Evolutionary conservation across 1,140 invertebrate genomes (phyloP).

Genomic region (Drosophila pallidifrons): DNA sequence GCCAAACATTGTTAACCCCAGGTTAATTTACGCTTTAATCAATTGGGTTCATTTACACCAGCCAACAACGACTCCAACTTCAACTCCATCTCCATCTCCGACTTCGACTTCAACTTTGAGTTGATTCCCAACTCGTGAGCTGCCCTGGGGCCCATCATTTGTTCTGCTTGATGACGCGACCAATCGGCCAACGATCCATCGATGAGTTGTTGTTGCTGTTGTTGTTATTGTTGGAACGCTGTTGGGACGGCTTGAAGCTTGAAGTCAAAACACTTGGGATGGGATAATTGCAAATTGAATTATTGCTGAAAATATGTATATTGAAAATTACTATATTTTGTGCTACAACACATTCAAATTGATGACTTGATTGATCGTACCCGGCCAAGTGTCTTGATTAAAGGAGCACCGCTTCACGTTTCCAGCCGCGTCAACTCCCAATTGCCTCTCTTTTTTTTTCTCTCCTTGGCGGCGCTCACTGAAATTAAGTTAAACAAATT

Average conservation of each 20-base stretch:
- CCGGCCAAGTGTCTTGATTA: slow-evolving; percentile 70
- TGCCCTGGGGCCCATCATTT: slow-evolving; percentile 68
- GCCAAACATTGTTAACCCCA: slow-evolving; percentile 80
- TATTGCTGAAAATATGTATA: slow-evolving; percentile 79
- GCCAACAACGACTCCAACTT: neutral
- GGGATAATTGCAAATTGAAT: slow-evolving; percentile 84
- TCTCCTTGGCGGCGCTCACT: slow-evolving; percentile 62
- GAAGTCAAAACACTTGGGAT: slow-evolving; percentile 77
- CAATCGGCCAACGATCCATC: slow-evolving; percentile 27
- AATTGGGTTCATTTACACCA: slow-evolving; percentile 83
- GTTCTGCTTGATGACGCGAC: slow-evolving; percentile 73
- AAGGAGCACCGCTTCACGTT: slow-evolving; percentile 63
- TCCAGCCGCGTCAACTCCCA: slow-evolving; percentile 39
- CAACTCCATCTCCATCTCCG: too few relatives aligned
- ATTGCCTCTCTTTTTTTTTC: slow-evolving; percentile 1
- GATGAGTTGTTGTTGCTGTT: neutral
- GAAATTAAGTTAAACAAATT: slow-evolving; percentile 85
- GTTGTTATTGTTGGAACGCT: slow-evolving; percentile 37
- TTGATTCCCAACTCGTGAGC: slow-evolving; percentile 46
- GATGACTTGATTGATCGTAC: slow-evolving; percentile 82
- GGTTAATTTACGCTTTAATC: slow-evolving; percentile 84
- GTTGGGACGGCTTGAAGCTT: slow-evolving; percentile 53
- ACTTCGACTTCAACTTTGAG: slow-evolving; percentile 4
- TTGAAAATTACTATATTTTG: slow-evolving; percentile 84
- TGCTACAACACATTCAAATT: slow-evolving; percentile 82